These are phyloP conservation scores for Melieria crassipennis DNA, from an alignment of 2,888 invertebrate genomes.

Conservation along the genomic window DNA sequence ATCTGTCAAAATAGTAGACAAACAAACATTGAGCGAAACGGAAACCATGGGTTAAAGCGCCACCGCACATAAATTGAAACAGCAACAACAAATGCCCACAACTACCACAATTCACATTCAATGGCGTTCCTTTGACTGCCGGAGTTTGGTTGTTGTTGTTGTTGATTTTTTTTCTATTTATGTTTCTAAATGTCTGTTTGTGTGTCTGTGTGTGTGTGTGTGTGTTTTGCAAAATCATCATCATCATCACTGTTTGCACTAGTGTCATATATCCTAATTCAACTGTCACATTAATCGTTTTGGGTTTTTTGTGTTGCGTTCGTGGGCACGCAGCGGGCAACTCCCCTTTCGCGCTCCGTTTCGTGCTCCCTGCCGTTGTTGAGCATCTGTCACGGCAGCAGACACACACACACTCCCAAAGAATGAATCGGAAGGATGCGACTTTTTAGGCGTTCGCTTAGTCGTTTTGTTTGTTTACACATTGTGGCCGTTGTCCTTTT, in stretches of 20 bases:
- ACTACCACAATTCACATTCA: background rate
- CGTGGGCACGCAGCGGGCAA: slow-evolving; percentile 35
- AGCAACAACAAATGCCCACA: background rate
- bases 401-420: background rate
- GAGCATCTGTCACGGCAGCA: too few relatives aligned
- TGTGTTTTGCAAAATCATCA: slow-evolving; percentile 32
- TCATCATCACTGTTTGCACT: slow-evolving; percentile 18
- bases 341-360: background rate
- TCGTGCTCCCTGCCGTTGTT: too few relatives aligned
- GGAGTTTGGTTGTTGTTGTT: slow-evolving; percentile 18
- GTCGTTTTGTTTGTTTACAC: slow-evolving; percentile 52
- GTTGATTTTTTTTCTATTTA: slow-evolving; percentile 18
- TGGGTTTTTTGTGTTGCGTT: slow-evolving; percentile 46
- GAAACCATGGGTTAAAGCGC: background rate
- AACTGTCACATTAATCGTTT: slow-evolving; percentile 62
- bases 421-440: too few relatives aligned
- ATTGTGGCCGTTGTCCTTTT: slow-evolving; percentile 44
- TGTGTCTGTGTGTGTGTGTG: background rate
- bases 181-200: slow-evolving; percentile 3
- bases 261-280: slow-evolving; percentile 51
- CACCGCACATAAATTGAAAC: slow-evolving; percentile 1
- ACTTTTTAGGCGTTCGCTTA: slow-evolving; percentile 4
- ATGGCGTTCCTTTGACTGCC: background rate
- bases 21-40: background rate
- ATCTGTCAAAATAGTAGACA: background rate